A percentile compares a stretch with the other conserved stretches of the same genome.
These are phyloP conservation scores for Dasypolia templi DNA, from an alignment of 2,888 invertebrate genomes.

Conservation along the genomic window DNA sequence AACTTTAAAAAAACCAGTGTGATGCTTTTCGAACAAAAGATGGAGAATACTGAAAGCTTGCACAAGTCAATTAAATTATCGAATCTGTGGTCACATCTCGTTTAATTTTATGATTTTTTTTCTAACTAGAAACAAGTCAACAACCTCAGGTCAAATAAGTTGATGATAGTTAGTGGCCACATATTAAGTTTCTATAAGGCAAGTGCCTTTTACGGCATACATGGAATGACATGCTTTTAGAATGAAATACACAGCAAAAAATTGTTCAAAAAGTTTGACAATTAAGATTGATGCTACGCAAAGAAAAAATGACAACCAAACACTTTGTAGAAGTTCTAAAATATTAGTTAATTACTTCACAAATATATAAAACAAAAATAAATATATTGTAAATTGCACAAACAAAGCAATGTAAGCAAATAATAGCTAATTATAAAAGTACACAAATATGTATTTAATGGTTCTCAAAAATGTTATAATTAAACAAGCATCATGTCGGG, in stretches of 20 bases:
- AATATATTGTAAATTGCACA: background rate
- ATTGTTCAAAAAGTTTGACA: background rate
- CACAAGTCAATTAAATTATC: background rate
- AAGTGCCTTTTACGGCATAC: background rate
- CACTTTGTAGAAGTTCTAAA: background rate
- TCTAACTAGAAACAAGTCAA: background rate
- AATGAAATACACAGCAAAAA: background rate
- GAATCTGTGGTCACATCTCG: slow-evolving; percentile 6
- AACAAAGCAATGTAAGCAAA: slow-evolving; percentile 22
- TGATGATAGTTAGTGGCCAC: background rate
- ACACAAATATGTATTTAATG: slow-evolving; percentile 35
- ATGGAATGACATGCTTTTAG: background rate
- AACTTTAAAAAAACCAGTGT: background rate
- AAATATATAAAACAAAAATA: background rate
- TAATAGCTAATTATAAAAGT: slow-evolving; percentile 14
- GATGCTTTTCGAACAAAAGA: slow-evolving; percentile 7
- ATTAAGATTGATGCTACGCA: background rate
- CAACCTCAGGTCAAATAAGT: background rate
- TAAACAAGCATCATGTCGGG: slow-evolving; percentile 30
- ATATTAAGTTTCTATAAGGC: background rate
- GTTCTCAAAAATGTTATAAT: slow-evolving; percentile 30
- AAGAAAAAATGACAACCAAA: background rate
- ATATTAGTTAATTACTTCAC: slow-evolving; percentile 8
- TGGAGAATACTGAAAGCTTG: background rate
- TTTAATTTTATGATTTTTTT: slow-evolving; percentile 6